These are phyloP conservation scores for Poeciliopsis infans DNA, from an alignment of 2,797 vertebrate genomes.

Conservation along the genomic window DNA sequence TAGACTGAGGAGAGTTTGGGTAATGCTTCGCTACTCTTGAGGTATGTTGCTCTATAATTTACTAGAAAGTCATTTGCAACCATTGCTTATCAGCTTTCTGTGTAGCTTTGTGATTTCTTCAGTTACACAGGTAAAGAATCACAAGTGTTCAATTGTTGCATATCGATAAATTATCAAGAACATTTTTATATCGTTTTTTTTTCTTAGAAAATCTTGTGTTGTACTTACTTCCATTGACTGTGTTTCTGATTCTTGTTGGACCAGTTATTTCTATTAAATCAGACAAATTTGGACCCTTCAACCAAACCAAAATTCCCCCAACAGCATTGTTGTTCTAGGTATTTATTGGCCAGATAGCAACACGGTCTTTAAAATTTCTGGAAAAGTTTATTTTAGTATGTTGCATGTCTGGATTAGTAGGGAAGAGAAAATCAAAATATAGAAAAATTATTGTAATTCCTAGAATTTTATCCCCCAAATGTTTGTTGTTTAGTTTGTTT, in stretches of 20 bases:
- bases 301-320: no score
- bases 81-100: background rate
- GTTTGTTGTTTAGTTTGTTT: background rate
- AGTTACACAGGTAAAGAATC: background rate
- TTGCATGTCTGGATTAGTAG: background rate
- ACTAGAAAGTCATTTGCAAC: background rate
- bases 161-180: background rate
- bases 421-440: background rate
- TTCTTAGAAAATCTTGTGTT: background rate
- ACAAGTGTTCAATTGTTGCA: background rate
- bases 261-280: background rate
- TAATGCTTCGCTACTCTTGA: background rate
- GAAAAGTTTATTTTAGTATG: background rate
- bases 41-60: background rate
- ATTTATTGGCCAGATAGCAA: background rate
- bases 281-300: no score
- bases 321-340: background rate
- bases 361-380: background rate
- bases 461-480: background rate
- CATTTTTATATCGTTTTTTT: background rate
- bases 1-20: constrained; percentile 6
- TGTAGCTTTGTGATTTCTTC: background rate
- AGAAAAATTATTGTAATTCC: background rate
- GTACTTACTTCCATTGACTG: background rate
- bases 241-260: background rate